A percentile compares a stretch with the other conserved stretches of the same genome.
phyloP scores from a whole-genome alignment of 2,888 invertebrate species.

The Tanytarsus gracilentus region DNA sequence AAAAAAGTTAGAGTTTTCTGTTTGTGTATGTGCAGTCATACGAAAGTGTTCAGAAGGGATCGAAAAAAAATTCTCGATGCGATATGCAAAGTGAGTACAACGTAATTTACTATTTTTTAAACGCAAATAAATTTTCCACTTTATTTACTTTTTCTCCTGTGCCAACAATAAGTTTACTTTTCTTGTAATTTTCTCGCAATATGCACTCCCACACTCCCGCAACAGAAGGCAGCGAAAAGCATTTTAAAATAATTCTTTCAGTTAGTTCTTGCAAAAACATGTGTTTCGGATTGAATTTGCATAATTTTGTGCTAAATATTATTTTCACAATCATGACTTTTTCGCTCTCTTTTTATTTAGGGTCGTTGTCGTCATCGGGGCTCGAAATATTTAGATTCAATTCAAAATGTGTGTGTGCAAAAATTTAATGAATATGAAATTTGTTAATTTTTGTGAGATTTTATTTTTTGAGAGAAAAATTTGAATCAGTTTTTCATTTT shows the following conservation, averaged over 20 bases:
- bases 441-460: no score
- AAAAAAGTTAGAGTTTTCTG: no score
- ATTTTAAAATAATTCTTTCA: no score
- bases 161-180: neutral
- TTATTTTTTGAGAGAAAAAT: no score
- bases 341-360: neutral
- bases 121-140: neutral
- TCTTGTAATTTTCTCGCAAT: neutral
- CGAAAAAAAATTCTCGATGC: neutral
- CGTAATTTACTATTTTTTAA: neutral
- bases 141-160: neutral
- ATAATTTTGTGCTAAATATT: slow-evolving; percentile 15
- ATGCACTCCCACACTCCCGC: no score
- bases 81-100: neutral
- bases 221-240: neutral
- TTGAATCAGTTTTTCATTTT: no score
- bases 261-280: neutral
- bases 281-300: slow-evolving; percentile 7
- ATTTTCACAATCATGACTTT: no score
- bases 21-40: neutral
- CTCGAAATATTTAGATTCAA: no score
- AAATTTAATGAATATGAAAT: no score
- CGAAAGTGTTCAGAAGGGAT: neutral
- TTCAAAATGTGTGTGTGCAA: no score
- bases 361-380: neutral